Percentiles rank a stretch among this genome's conserved stretches.
Conservation (phyloP, 2,888 invertebrate species). For the Ophion ventricosus region DNA sequence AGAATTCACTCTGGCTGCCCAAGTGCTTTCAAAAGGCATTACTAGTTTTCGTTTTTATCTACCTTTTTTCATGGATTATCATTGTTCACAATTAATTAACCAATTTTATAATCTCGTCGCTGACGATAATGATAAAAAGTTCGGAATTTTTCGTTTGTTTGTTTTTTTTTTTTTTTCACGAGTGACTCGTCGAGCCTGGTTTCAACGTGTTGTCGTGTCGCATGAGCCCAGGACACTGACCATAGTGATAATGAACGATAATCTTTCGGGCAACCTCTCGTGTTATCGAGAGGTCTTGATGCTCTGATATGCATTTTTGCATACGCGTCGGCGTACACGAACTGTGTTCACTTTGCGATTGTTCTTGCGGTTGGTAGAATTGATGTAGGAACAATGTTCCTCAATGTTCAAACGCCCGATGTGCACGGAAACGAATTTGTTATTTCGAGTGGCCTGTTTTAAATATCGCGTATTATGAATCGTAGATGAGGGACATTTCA, state of each 20-base stretch:
- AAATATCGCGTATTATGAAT: slow-evolving; percentile 21
- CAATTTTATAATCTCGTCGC: slow-evolving; percentile 43
- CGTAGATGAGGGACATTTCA: too few relatives aligned
- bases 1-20: not conserved
- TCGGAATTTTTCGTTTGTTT: slow-evolving; percentile 21
- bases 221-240: slow-evolving; percentile 1
- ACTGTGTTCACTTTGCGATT: slow-evolving; percentile 25
- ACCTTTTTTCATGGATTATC: slow-evolving; percentile 22
- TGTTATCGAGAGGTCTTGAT: slow-evolving; percentile 29
- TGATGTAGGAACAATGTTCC: slow-evolving; percentile 23
- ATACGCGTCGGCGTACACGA: slow-evolving; percentile 46
- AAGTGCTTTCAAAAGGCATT: slow-evolving; percentile 27
- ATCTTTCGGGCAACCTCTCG: slow-evolving; percentile 18
- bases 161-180: slow-evolving; percentile 11
- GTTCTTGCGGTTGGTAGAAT: slow-evolving; percentile 14
- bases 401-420: slow-evolving; percentile 41
- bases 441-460: slow-evolving; percentile 52
- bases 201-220: not conserved
- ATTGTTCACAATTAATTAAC: slow-evolving; percentile 50
- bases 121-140: slow-evolving; percentile 31
- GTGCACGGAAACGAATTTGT: slow-evolving; percentile 49
- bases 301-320: slow-evolving; percentile 64
- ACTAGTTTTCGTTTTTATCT: not conserved
- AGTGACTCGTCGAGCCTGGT: slow-evolving; percentile 13
- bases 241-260: not conserved